Conservation (phyloP, 2,888 invertebrate genomes). For the Cylloceria caligata region DNA sequence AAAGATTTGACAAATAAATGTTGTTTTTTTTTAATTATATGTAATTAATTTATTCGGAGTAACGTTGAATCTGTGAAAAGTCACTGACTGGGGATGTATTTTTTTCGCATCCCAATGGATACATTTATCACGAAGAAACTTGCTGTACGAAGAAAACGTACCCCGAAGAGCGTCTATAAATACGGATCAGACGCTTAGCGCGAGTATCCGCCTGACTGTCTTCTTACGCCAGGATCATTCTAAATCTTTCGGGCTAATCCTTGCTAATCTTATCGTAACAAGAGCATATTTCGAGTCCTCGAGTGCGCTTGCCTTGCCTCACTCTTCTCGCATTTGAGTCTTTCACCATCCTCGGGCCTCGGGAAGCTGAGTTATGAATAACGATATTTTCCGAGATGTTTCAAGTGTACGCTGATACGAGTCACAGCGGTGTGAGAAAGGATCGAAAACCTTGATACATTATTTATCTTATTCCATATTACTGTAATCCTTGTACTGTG, state of each 20-base stretch:
- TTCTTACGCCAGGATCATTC: slow-evolving; percentile 71
- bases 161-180: slow-evolving; percentile 68
- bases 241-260: slow-evolving; percentile 80
- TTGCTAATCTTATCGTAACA: slow-evolving; percentile 80
- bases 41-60: too few species aligned
- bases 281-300: slow-evolving; percentile 76
- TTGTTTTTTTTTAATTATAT: not conserved
- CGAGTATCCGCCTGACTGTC: slow-evolving; percentile 58
- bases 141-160: slow-evolving; percentile 10
- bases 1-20: not conserved
- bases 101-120: not conserved
- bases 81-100: not conserved
- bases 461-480: not conserved
- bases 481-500: not conserved
- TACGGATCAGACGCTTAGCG: slow-evolving; percentile 77
- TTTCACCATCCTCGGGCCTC: slow-evolving; percentile 55
- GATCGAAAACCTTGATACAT: slow-evolving; percentile 15
- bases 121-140: slow-evolving; percentile 22
- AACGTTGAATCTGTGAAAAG: too few species aligned
- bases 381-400: slow-evolving; percentile 75
- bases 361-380: slow-evolving; percentile 78
- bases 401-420: slow-evolving; percentile 38
- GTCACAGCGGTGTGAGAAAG: slow-evolving; percentile 7
- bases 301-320: slow-evolving; percentile 15
- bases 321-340: slow-evolving; percentile 31